phyloP scores from a whole-genome alignment of 2,888 invertebrate genomes.

The Drosophila affinis region DNA sequence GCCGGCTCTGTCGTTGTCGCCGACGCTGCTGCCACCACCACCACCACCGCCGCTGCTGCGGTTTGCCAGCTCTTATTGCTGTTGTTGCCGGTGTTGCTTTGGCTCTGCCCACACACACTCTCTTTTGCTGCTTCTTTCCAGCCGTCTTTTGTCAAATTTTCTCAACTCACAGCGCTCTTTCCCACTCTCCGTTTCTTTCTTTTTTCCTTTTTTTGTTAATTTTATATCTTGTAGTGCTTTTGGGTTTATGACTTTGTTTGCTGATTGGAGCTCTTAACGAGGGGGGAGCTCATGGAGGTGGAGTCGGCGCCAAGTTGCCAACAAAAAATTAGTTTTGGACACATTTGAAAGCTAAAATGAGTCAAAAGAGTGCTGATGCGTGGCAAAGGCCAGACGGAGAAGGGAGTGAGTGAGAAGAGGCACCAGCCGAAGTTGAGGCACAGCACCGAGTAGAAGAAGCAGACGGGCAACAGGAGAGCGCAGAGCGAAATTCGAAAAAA shows the following conservation, averaged over 20 bases:
- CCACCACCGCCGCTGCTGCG: neutral
- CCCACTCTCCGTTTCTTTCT: slow-evolving; percentile 20
- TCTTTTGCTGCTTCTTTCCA: slow-evolving; percentile 48
- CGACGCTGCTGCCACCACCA: neutral
- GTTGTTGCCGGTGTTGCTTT: slow-evolving; percentile 13
- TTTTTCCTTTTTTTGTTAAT: slow-evolving; percentile 60
- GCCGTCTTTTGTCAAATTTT: slow-evolving; percentile 42
- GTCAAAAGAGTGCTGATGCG: slow-evolving; percentile 51
- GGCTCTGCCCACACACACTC: slow-evolving; percentile 44
- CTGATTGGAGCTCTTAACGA: slow-evolving; percentile 33
- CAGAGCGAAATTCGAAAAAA: slow-evolving; percentile 44
- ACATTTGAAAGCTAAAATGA: slow-evolving; percentile 54
- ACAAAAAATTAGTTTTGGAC: slow-evolving; percentile 43
- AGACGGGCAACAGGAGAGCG: slow-evolving; percentile 3
- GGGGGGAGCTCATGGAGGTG: neutral
- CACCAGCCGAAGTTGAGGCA: slow-evolving; percentile 29
- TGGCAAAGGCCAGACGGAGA: slow-evolving; percentile 33
- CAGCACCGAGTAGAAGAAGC: slow-evolving; percentile 1
- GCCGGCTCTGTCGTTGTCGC: neutral
- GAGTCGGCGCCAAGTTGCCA: slow-evolving; percentile 59
- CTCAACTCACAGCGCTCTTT: slow-evolving; percentile 35
- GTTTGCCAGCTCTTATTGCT: slow-evolving; percentile 9
- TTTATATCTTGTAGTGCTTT: slow-evolving; percentile 42
- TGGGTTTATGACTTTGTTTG: slow-evolving; percentile 32
- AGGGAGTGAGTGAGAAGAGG: neutral